These are phyloP conservation scores for Pinctada fucata DNA, from an alignment of 2,888 invertebrate genomes.

Conservation along the genomic window DNA sequence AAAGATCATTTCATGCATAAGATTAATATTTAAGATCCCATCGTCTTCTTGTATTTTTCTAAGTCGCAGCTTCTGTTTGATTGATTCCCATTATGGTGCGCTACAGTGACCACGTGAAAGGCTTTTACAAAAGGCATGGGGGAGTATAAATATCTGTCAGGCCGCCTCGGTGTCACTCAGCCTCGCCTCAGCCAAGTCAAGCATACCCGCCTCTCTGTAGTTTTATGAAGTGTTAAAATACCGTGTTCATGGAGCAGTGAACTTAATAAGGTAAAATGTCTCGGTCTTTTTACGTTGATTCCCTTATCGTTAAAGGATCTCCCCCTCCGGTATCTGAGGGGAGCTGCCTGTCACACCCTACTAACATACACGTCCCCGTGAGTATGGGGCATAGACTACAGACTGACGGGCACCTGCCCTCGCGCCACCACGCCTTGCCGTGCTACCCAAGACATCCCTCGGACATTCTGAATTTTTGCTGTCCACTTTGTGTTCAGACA, in stretches of 20 bases:
- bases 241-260: slow-evolving; percentile 17
- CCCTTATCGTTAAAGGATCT: slow-evolving; percentile 70
- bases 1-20: slow-evolving; percentile 33
- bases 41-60: slow-evolving; percentile 54
- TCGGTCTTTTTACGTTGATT: slow-evolving; percentile 75
- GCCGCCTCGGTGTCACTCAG: slow-evolving; percentile 23
- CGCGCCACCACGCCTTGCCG: slow-evolving; percentile 42
- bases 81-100: slow-evolving; percentile 35
- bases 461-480: slow-evolving; percentile 67
- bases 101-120: slow-evolving; percentile 45
- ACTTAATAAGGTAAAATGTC: slow-evolving; percentile 64
- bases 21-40: slow-evolving; percentile 42
- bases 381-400: slow-evolving; percentile 40
- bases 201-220: slow-evolving; percentile 37
- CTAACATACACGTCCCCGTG: slow-evolving; percentile 36
- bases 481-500: slow-evolving; percentile 67
- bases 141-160: slow-evolving; percentile 42
- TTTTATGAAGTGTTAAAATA: slow-evolving; percentile 31
- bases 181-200: slow-evolving; percentile 24
- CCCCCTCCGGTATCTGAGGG: slow-evolving; percentile 27
- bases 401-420: slow-evolving; percentile 45
- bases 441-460: slow-evolving; percentile 66
- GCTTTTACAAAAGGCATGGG: slow-evolving; percentile 34
- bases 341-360: slow-evolving; percentile 23
- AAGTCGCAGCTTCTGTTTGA: slow-evolving; percentile 50